Base-by-base conservation (phyloP, 2,113 vertebrate genomes). In the Ploceus nigricollis region DNA sequence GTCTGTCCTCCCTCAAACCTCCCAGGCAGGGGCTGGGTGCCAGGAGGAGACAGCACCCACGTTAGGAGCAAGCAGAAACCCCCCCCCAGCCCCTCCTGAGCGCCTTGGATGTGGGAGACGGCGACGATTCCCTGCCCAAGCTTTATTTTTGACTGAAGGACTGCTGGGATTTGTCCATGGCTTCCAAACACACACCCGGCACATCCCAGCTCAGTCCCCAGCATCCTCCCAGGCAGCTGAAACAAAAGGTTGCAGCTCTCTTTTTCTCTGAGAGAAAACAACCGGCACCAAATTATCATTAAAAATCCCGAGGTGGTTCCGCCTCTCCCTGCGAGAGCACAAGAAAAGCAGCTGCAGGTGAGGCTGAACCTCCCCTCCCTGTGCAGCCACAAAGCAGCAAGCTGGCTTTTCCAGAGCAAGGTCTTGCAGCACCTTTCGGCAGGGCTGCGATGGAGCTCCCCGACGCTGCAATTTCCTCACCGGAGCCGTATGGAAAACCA, bases 231-330 rank as follows among this genome's bases (percentile, higher is more conserved):
- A 66, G 35, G 37, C 90, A 54, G 88, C 87, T 56, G 72, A 92
- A 93, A 93, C 96, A 92, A 96, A 97, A 97, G 94, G 85, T 58
- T 88, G 80, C 93, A 63, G 80, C 89, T 66, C 2, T 27, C 1
- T 87, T 79, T 66, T 57, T 57, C 73, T 68, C 61, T 14, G 60
- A 87, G 83, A 82, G 56, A 82, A 95, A 82, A 81, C 84, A 51
- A 60, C 28, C 40, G 16, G 90, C 77, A 48, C 3, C 11, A 68
- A 87, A 93, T 68, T 16, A 35, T 27, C 66, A 7, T 17, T 33
- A 78, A 92, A 75, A 70, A 79, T 4, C 65, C 25, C 20, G 61
- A 71, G 40, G 60, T 21, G 2, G 0, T 51, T 84, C 56, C 9
- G 4, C 45, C 64, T 87, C 39, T 77, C 87, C 83, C 78, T 33